A percentile compares a stretch with the other conserved stretches of the same genome.
Evolutionary conservation across 1,140 invertebrate genomes (phyloP).

Genomic region (Linepithema humile): DNA sequence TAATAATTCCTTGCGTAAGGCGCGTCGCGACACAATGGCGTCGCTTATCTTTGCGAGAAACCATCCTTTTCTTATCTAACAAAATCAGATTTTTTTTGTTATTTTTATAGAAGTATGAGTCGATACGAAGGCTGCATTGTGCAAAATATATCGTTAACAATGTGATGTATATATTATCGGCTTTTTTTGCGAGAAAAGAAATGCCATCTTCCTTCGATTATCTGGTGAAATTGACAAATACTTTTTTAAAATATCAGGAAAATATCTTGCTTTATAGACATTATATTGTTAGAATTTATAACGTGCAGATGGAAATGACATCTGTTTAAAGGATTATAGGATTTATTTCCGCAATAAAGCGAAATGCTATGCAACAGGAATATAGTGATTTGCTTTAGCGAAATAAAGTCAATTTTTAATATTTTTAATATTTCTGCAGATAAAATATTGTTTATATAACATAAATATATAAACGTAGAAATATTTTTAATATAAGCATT

Average conservation of each 20-base stretch:
- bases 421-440: not conserved
- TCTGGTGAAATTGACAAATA: not conserved
- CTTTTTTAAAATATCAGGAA: not conserved
- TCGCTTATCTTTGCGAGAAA: not conserved
- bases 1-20: constrained; percentile 49
- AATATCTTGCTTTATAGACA: not conserved
- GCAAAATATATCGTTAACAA: not conserved
- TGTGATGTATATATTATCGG: not conserved
- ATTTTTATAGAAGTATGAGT: too few species aligned
- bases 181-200: not conserved
- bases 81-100: too few species aligned
- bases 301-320: not conserved
- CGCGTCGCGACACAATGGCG: not conserved
- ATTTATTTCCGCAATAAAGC: not conserved
- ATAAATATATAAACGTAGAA: not conserved
- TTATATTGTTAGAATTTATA: constrained; percentile 15
- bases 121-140: too few species aligned
- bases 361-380: not conserved
- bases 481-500: not conserved
- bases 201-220: not conserved
- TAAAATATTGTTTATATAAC: not conserved
- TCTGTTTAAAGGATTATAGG: not conserved
- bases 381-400: not conserved
- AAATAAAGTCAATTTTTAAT: not conserved
- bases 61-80: too few species aligned